Evolutionary conservation across 2,888 invertebrate species (phyloP).

Genomic region (Sinopyrophorus schimmeli): DNA sequence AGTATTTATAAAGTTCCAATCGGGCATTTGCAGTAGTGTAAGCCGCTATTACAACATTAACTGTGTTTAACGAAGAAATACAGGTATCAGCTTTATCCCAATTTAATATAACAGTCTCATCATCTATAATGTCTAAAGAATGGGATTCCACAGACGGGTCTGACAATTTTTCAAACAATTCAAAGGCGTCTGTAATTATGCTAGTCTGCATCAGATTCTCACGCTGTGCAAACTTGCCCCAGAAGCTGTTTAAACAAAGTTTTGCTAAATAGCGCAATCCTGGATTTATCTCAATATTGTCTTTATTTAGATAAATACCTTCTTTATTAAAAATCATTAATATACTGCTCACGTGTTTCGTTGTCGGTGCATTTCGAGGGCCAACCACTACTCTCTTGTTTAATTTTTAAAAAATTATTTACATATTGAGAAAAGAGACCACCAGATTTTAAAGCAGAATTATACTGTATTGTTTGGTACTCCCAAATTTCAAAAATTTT

Average conservation of each 20-base stretch:
- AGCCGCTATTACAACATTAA: constrained; percentile 46
- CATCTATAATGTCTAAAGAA: neutral
- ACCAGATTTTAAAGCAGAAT: constrained; percentile 29
- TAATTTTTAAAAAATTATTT: constrained; percentile 43
- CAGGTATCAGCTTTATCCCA: constrained; percentile 25
- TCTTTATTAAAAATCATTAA: constrained; percentile 26
- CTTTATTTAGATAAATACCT: constrained; percentile 19
- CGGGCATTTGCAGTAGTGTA: constrained; percentile 40
- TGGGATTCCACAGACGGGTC: constrained; percentile 1
- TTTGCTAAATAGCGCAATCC: constrained; percentile 28
- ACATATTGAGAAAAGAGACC: constrained; percentile 46
- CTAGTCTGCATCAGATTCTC: constrained; percentile 22
- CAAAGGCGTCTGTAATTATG: neutral
- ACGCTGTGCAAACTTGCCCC: constrained; percentile 36
- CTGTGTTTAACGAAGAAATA: constrained; percentile 19
- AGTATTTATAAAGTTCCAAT: constrained; percentile 1
- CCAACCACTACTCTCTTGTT: constrained; percentile 41
- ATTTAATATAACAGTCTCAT: constrained; percentile 2
- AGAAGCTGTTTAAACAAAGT: constrained; percentile 37
- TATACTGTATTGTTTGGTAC: constrained; percentile 45
- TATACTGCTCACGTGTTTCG: constrained; percentile 16
- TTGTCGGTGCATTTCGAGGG: constrained; percentile 35
- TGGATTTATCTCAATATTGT: constrained; percentile 27
- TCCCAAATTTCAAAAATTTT: constrained; percentile 42
- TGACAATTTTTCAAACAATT: constrained; percentile 4